Conservation (phyloP, 1,140 invertebrate species). For the Chymomyza costata region DNA sequence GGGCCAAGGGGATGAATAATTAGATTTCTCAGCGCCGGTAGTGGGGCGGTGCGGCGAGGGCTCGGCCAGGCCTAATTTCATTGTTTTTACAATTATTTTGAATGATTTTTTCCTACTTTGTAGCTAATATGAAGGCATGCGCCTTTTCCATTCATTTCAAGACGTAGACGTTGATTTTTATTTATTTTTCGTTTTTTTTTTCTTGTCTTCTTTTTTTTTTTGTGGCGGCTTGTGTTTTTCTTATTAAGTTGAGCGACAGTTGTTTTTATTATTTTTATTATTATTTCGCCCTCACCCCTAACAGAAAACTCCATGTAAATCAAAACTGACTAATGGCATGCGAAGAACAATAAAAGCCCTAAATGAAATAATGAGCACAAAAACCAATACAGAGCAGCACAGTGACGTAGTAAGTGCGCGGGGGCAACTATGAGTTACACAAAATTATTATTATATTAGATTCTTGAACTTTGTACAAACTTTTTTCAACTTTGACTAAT, state of each 20-base stretch:
- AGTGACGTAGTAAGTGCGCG: no score
- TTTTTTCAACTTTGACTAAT: no score
- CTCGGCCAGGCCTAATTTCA: slow-evolving; percentile 62
- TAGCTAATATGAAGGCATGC: background rate
- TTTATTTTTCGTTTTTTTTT: background rate
- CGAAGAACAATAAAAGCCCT: slow-evolving; percentile 71
- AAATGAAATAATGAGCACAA: slow-evolving; percentile 64
- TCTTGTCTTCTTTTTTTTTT: slow-evolving; percentile 1
- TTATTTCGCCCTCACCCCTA: slow-evolving; percentile 29
- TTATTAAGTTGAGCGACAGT: slow-evolving; percentile 71
- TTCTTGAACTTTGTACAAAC: no score
- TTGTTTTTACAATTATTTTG: slow-evolving; percentile 71
- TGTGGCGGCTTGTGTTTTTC: slow-evolving; percentile 31
- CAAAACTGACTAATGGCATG: slow-evolving; percentile 71
- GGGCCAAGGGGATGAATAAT: slow-evolving; percentile 71
- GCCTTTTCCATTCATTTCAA: no score
- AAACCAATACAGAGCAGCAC: no score
- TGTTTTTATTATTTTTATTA: slow-evolving; percentile 73
- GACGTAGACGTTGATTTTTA: no score
- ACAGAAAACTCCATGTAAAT: slow-evolving; percentile 46
- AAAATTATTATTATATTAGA: no score
- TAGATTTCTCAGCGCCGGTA: slow-evolving; percentile 66
- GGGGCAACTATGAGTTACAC: no score
- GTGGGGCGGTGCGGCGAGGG: background rate
- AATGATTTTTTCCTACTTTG: slow-evolving; percentile 55